These are phyloP conservation scores for Epirrhoe alternata DNA, from an alignment of 2,888 invertebrate genomes.

Conservation along the genomic window DNA sequence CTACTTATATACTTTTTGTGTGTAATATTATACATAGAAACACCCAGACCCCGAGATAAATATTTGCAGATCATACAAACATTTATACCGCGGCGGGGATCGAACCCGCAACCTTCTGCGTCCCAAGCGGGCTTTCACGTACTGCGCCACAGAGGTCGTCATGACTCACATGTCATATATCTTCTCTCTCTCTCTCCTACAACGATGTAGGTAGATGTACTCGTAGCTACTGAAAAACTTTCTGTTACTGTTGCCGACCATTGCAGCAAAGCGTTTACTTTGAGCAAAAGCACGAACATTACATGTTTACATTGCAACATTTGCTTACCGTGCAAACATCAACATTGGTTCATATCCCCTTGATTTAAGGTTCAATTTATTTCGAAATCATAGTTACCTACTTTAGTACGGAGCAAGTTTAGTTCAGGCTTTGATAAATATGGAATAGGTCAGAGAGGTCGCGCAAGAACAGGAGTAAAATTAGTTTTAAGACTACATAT, in stretches of 20 bases:
- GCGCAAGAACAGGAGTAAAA: no score
- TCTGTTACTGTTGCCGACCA: slow-evolving; percentile 9
- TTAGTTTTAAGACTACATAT: no score
- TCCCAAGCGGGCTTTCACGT: no score
- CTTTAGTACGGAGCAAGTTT: background rate
- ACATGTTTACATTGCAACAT: slow-evolving; percentile 18
- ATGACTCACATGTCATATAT: no score
- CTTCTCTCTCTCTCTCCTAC: no score
- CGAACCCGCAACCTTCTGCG: no score
- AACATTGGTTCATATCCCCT: slow-evolving; percentile 11
- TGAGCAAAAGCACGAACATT: slow-evolving; percentile 18
- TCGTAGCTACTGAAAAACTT: slow-evolving; percentile 2
- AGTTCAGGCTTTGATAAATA: background rate
- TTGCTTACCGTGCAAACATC: slow-evolving; percentile 5
- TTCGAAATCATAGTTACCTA: background rate
- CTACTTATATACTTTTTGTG: no score
- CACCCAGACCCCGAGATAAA: no score
- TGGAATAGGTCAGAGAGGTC: background rate
- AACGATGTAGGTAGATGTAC: background rate
- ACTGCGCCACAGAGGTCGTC: no score
- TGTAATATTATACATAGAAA: no score
- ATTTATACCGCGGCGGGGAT: no score
- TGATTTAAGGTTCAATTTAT: slow-evolving; percentile 12
- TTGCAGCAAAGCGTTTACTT: slow-evolving; percentile 21
- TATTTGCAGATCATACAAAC: no score